Percentiles rank a stretch among this genome's conserved stretches.
These are phyloP conservation scores for Echeneis naucrates DNA, from an alignment of 2,797 vertebrate species.

Conservation along the genomic window DNA sequence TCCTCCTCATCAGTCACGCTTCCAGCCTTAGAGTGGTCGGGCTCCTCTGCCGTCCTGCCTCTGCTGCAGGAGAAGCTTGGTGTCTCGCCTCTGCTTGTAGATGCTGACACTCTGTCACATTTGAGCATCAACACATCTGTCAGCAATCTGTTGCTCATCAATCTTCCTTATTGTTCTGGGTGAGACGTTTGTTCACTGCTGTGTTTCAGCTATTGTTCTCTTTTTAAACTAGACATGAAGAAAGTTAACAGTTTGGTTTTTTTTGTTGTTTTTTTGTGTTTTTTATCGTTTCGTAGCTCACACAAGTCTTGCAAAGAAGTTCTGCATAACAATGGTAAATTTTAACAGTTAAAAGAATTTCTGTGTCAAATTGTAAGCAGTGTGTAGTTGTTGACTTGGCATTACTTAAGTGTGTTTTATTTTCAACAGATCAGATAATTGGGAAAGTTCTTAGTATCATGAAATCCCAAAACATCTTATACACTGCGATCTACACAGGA, in stretches of 20 bases:
- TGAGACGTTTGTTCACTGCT: constrained; percentile 43
- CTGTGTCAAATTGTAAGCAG: neutral
- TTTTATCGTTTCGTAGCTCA: constrained; percentile 67
- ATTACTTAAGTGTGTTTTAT: constrained; percentile 27
- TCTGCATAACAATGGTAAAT: constrained; percentile 87
- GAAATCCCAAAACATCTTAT: constrained; percentile 83
- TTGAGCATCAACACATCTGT: constrained; percentile 83
- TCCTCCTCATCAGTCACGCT: constrained; percentile 85
- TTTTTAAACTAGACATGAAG: neutral
- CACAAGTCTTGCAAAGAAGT: constrained; percentile 83
- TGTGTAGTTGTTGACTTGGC: constrained; percentile 3
- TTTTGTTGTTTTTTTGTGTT: no score
- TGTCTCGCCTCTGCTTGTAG: constrained; percentile 84
- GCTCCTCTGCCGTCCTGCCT: constrained; percentile 78
- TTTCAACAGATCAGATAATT: constrained; percentile 86
- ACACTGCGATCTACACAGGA: constrained; percentile 89
- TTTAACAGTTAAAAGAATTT: neutral
- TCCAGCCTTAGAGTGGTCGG: constrained; percentile 87
- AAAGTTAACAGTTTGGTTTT: no score
- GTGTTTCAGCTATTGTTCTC: neutral
- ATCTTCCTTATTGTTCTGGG: constrained; percentile 86
- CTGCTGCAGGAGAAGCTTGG: constrained; percentile 87
- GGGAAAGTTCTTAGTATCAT: constrained; percentile 85
- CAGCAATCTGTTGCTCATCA: constrained; percentile 86
- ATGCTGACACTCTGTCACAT: constrained; percentile 83